Conservation (phyloP, 2,797 vertebrate species). For the Liparis tanakae region DNA sequence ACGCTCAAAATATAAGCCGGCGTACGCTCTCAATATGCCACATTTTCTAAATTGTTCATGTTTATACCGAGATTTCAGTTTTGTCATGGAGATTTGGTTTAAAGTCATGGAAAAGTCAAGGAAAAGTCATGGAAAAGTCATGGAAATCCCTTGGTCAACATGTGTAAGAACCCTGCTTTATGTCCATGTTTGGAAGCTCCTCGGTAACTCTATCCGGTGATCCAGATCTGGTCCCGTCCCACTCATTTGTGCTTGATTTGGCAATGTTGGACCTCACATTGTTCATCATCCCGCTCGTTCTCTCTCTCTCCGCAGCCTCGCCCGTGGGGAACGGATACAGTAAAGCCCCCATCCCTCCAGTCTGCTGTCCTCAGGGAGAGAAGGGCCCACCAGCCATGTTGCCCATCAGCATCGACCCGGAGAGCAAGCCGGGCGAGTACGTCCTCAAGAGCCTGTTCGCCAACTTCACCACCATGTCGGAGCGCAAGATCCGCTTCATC, state of each 20-base stretch:
- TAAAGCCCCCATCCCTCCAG: constrained; percentile 90
- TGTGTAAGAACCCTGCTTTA: no score
- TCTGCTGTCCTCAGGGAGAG: constrained; percentile 89
- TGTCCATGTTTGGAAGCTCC: constrained; percentile 74
- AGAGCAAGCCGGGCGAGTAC: constrained; percentile 97
- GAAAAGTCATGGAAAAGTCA: no score
- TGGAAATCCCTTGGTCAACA: no score
- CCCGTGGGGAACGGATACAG: constrained; percentile 96
- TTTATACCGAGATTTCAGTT: no score
- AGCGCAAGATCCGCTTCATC: constrained; percentile 96
- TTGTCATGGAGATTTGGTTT: no score
- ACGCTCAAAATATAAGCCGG: no score
- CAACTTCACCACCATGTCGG: constrained; percentile 92
- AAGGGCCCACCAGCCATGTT: constrained; percentile 92
- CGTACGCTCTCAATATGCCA: no score
- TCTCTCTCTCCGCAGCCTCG: constrained; percentile 84
- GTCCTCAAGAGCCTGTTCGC: constrained; percentile 97
- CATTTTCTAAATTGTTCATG: no score
- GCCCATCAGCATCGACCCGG: constrained; percentile 93
- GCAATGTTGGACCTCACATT: constrained; percentile 21
- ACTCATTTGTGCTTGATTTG: constrained; percentile 43
- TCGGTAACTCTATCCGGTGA: constrained; percentile 38
- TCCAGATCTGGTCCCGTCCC: constrained; percentile 37
- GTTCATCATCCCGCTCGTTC: constrained; percentile 28
- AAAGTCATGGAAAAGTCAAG: no score